phyloP scores from a whole-genome alignment of 2,797 vertebrate genomes.

The Notolabrus celidotus region DNA sequence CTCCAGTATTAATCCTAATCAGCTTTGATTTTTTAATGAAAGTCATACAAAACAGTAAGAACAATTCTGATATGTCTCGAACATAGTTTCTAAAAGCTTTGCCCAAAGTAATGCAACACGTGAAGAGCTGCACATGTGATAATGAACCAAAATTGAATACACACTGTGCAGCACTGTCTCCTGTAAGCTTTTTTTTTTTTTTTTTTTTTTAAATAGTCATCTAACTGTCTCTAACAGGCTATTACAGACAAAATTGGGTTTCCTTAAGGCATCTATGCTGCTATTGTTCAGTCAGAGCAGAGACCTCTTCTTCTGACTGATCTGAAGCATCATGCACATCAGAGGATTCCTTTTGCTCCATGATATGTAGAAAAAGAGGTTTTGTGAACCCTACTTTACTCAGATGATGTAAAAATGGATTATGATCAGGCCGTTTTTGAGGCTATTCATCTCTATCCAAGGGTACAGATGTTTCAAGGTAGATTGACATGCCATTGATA shows the following conservation, averaged over 20 bases:
- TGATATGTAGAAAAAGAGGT: too few relatives aligned
- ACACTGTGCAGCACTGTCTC: constrained; percentile 64
- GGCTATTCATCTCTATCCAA: neutral
- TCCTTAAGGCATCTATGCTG: constrained; percentile 37
- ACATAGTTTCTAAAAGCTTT: neutral
- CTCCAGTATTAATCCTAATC: neutral
- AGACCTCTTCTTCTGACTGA: neutral
- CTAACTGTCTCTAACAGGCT: constrained; percentile 43
- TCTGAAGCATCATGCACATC: neutral
- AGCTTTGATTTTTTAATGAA: neutral
- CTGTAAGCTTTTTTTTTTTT: constrained; percentile 49
- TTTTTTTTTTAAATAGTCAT: constrained; percentile 53
- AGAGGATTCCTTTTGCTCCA: neutral
- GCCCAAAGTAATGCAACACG: constrained; percentile 29
- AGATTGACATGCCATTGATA: constrained; percentile 3
- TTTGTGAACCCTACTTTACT: neutral
- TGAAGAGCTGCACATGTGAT: constrained; percentile 52
- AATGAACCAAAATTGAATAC: constrained; percentile 45
- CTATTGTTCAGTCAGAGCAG: constrained; percentile 51
- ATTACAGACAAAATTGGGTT: constrained; percentile 61
- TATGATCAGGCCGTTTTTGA: neutral
- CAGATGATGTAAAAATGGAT: too few relatives aligned
- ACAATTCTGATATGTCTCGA: neutral
- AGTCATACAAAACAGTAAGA: neutral
- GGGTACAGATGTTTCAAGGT: neutral